These are phyloP conservation scores for Microcebus griseorufus DNA, from an alignment of 2,113 vertebrate species.

Conservation along the genomic window DNA sequence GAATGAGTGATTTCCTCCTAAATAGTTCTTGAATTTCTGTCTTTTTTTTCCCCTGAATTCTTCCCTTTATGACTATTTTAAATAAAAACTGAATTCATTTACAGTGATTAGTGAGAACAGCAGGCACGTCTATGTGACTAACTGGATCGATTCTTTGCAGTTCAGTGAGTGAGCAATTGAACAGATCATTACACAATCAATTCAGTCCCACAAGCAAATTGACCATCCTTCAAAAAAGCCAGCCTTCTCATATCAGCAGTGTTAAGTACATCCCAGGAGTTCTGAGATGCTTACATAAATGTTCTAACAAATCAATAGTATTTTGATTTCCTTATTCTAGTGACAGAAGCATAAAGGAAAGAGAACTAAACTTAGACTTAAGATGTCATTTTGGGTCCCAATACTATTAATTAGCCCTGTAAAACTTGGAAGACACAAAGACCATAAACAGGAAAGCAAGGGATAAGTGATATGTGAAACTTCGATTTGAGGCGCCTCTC, in stretches of 20 bases:
- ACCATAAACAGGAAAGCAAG: background rate
- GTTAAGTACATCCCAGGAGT: background rate
- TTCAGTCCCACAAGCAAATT: constrained; percentile 14
- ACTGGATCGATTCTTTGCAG: background rate
- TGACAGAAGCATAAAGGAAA: background rate
- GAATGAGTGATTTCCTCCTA: background rate
- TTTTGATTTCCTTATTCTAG: constrained; percentile 20
- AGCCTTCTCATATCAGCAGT: background rate
- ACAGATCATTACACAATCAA: background rate
- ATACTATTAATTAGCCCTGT: background rate
- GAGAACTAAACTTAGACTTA: background rate
- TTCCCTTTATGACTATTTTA: background rate
- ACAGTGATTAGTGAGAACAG: background rate
- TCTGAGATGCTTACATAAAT: background rate
- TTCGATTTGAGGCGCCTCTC: background rate
- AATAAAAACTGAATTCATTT: constrained; percentile 5
- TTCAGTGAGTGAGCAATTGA: background rate
- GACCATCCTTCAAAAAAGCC: background rate
- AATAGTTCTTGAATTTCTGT: background rate
- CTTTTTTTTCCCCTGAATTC: background rate
- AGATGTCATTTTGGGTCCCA: background rate
- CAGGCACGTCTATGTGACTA: background rate
- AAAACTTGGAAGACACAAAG: background rate
- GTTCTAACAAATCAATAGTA: background rate
- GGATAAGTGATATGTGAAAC: background rate